Base-by-base conservation (phyloP, 1,140 invertebrate species). In the Xylocopa sonorina region DNA sequence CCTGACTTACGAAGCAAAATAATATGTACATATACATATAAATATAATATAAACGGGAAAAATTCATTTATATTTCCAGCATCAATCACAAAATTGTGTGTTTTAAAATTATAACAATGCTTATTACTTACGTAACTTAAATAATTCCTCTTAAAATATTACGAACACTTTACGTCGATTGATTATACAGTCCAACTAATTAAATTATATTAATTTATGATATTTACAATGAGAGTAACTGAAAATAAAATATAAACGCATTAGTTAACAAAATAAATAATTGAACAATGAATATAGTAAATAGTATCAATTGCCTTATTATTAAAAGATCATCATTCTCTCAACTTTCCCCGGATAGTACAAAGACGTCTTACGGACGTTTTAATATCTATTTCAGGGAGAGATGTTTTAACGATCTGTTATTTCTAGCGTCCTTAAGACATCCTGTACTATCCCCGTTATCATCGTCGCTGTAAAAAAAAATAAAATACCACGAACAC, bases 171-270 rank as follows among this genome's bases (percentile, higher is more conserved):
- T 58, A 32, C 10, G 18, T 58, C 9, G 7, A 32, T 21, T 18
- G 29, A 81, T 41, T 67, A 24, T 14, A 60, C 9, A 29, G 58
- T 60, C 16, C 10, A 64, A 53, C n/a, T 63, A 50, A 14, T 50
- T 48, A 38, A 41, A 6, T 58, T 32, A 81, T 34, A 29, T 48
- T 75, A 43, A 87, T 18, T 76, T 74, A 63, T 66, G 75, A 71
- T 78, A 86, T 82, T 38, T 80, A 88, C 85, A 68, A 72, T 77
- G 48, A 76, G 12, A 60, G n/a, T n/a, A 62, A 64, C 21, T 24
- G 34, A 43, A 27, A 12, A 46, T 55, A 34, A 6, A 34, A 48
- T 48, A 62, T 48, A 62, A 63, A 34, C 46, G 21, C 43, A 12
- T 82, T 73, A 41, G 38, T 38, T 43, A 60, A 55, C 43, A 32